Evolutionary conservation across 2,888 invertebrate genomes (phyloP).

Genomic region (Philopedon plagiatum): DNA sequence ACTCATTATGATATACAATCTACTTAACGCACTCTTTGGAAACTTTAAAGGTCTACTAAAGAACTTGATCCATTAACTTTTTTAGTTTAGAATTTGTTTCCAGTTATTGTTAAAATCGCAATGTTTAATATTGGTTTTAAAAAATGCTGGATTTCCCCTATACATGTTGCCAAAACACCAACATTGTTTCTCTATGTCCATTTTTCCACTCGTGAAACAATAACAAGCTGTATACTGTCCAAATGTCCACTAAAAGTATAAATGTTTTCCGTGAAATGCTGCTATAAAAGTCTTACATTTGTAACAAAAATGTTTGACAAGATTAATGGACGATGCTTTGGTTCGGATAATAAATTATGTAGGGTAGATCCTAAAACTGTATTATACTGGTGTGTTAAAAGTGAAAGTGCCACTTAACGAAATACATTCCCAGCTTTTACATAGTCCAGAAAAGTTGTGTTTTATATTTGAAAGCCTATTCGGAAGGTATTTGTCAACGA

Average conservation of each 20-base stretch:
- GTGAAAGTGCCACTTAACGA: constrained; percentile 2
- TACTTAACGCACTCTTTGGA: too few relatives aligned
- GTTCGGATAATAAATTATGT: constrained; percentile 38
- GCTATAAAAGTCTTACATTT: constrained; percentile 34
- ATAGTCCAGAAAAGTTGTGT: neutral
- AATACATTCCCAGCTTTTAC: neutral
- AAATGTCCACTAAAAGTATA: constrained; percentile 22
- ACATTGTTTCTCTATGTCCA: neutral
- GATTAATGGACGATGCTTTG: constrained; percentile 31
- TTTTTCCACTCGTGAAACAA: constrained; percentile 7
- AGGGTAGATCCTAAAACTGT: constrained; percentile 12
- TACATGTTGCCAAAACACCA: neutral
- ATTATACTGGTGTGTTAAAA: constrained; percentile 17
- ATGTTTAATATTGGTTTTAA: too few relatives aligned
- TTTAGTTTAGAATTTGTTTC: too few relatives aligned
- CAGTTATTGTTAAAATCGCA: too few relatives aligned
- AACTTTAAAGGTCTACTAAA: too few relatives aligned
- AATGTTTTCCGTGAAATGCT: constrained; percentile 13
- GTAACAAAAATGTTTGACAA: constrained; percentile 30
- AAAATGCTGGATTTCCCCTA: too few relatives aligned
- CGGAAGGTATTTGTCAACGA: too few relatives aligned
- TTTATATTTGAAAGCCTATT: neutral
- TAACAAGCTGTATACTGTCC: constrained; percentile 10
- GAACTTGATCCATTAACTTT: too few relatives aligned
- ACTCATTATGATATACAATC: too few relatives aligned